phyloP scores from a whole-genome alignment of 2,113 vertebrate genomes.

The Castor canadensis region DNA sequence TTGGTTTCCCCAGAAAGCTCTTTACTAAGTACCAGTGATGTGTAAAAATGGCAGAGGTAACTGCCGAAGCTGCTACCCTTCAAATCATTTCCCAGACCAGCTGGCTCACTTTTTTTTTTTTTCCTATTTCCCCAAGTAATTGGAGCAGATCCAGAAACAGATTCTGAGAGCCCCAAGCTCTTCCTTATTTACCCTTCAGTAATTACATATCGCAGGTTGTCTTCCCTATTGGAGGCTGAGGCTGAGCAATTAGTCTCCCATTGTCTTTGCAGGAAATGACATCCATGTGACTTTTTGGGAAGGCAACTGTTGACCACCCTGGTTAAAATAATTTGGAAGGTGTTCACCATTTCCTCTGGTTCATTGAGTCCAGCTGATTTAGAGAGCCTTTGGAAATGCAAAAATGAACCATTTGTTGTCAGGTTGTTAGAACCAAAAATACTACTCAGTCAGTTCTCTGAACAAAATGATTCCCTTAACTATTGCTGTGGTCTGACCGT shows the following conservation, averaged over 20 bases:
- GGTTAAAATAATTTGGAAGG: conserved; percentile 60
- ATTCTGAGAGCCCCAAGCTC: conserved; percentile 41
- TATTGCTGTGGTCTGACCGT: neutral
- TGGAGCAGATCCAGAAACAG: conserved; percentile 35
- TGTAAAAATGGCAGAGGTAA: neutral
- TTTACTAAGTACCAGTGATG: neutral
- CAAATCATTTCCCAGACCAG: conserved; percentile 20
- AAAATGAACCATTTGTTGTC: neutral
- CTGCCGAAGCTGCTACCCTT: neutral
- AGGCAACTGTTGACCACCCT: conserved; percentile 46
- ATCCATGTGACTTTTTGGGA: conserved; percentile 64
- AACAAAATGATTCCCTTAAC: neutral
- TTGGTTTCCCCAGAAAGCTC: conserved; percentile 2
- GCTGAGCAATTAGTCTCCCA: conserved; percentile 66
- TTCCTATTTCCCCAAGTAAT: neutral
- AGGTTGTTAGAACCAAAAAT: neutral
- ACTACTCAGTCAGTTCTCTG: neutral
- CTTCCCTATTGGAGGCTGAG: conserved; percentile 32
- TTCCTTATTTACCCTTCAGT: conserved; percentile 65
- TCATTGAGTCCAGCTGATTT: conserved; percentile 36
- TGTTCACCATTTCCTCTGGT: conserved; percentile 51
- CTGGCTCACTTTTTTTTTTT: neutral
- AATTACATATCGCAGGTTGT: conserved; percentile 64
- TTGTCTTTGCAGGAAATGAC: conserved; percentile 75
- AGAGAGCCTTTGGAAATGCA: conserved; percentile 45